phyloP scores from a whole-genome alignment of 1,140 invertebrate genomes.

The Phthorimaea operculella region DNA sequence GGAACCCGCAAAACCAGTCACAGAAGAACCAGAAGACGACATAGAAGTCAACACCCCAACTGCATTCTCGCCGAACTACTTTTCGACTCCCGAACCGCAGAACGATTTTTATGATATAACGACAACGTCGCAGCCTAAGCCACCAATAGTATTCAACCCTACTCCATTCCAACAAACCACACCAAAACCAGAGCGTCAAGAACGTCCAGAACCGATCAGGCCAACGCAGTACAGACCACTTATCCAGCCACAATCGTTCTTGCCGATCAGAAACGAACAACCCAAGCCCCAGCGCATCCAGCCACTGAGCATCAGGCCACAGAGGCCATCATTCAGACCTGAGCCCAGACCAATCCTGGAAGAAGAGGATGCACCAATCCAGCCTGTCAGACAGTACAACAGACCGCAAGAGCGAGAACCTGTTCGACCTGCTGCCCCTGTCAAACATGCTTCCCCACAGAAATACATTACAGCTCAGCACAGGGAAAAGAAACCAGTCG shows the following conservation, averaged over 20 bases:
- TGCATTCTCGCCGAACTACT: slow-evolving; percentile 42
- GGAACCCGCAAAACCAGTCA: slow-evolving; percentile 68
- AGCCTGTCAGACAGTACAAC: slow-evolving; percentile 57
- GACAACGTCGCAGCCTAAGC: slow-evolving; percentile 61
- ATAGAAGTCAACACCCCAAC: slow-evolving; percentile 59
- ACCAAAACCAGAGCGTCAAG: slow-evolving; percentile 29
- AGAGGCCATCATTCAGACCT: slow-evolving; percentile 60
- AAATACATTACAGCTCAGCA: slow-evolving; percentile 45
- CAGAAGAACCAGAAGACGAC: slow-evolving; percentile 70
- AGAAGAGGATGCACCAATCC: slow-evolving; percentile 51
- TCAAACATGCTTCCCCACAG: slow-evolving; percentile 44
- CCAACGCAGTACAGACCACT: slow-evolving; percentile 53
- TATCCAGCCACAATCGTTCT: slow-evolving; percentile 41
- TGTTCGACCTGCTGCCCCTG: slow-evolving; percentile 44
- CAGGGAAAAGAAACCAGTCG: slow-evolving; percentile 74
- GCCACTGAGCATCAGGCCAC: slow-evolving; percentile 60
- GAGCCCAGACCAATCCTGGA: slow-evolving; percentile 53
- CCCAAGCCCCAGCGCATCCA: slow-evolving; percentile 52
- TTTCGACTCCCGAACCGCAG: slow-evolving; percentile 53
- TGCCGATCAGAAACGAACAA: slow-evolving; percentile 45
- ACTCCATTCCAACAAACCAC: slow-evolving; percentile 50
- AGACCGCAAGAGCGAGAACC: slow-evolving; percentile 52
- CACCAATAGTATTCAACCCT: slow-evolving; percentile 48
- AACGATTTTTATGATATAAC: slow-evolving; percentile 59
- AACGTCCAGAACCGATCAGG: slow-evolving; percentile 49